Percentiles rank a stretch among this genome's conserved stretches.
phyloP scores from a whole-genome alignment of 2,888 invertebrate species.

The Pterostichus niger region DNA sequence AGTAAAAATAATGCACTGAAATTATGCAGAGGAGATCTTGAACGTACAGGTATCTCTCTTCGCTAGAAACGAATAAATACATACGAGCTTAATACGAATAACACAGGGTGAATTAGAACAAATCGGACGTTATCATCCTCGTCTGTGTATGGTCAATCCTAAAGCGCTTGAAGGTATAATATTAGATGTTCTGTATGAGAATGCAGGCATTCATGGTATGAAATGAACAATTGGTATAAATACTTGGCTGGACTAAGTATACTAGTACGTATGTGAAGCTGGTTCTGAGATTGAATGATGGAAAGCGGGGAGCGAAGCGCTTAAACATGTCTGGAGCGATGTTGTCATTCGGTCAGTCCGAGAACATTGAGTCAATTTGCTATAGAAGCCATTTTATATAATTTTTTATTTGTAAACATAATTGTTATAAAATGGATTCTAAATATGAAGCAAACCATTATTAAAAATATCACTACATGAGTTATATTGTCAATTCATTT shows the following conservation, averaged over 20 bases:
- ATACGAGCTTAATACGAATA: constrained; percentile 2
- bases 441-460: constrained; percentile 27
- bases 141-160: too few relatives aligned
- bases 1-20: too few relatives aligned
- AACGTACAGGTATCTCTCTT: not conserved
- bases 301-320: constrained; percentile 37
- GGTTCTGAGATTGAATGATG: not conserved
- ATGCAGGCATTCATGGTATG: not conserved
- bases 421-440: constrained; percentile 42
- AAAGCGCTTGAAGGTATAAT: not conserved
- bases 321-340: constrained; percentile 24
- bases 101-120: not conserved
- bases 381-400: constrained; percentile 48
- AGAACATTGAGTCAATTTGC: constrained; percentile 37
- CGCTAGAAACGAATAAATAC: not conserved
- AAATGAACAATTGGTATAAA: constrained; percentile 3
- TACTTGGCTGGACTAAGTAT: constrained; percentile 8
- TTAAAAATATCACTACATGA: constrained; percentile 48
- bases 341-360: constrained; percentile 13
- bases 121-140: too few relatives aligned
- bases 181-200: not conserved
- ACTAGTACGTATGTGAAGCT: not conserved
- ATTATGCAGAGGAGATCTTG: too few relatives aligned
- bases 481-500: constrained; percentile 47
- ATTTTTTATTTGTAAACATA: constrained; percentile 4